These are phyloP conservation scores for Drosophila lacteicornis DNA, from an alignment of 1,140 invertebrate species.

Conservation along the genomic window DNA sequence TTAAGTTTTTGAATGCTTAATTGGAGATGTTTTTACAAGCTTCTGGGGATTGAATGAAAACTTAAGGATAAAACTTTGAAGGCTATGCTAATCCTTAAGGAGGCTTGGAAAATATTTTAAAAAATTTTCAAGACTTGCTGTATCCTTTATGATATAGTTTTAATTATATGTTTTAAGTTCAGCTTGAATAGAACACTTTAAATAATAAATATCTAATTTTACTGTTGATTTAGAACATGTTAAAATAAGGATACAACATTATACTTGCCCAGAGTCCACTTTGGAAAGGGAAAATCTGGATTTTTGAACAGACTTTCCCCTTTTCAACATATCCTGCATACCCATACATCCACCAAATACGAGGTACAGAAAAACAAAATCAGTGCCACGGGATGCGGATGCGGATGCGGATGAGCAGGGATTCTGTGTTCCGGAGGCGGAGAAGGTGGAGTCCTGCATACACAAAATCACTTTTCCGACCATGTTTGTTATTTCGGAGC, in stretches of 20 bases:
- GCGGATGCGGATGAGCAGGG: slow-evolving; percentile 2
- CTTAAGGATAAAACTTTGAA: background rate
- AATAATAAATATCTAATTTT: too few relatives aligned
- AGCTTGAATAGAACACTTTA: too few relatives aligned
- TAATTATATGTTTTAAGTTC: too few relatives aligned
- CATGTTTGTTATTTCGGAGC: slow-evolving; percentile 42
- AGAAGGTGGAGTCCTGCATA: slow-evolving; percentile 18
- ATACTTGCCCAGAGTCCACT: too few relatives aligned
- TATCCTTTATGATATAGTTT: too few relatives aligned
- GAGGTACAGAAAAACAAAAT: slow-evolving; percentile 7
- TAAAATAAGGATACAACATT: background rate
- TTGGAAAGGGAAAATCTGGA: too few relatives aligned
- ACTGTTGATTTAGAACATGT: too few relatives aligned
- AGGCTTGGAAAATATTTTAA: background rate
- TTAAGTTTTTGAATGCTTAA: background rate
- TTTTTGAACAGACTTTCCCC: too few relatives aligned
- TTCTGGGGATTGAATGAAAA: background rate
- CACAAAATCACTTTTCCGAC: slow-evolving; percentile 60
- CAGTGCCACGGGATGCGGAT: slow-evolving; percentile 16
- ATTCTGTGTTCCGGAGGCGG: background rate
- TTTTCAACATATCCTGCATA: background rate
- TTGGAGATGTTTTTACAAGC: background rate
- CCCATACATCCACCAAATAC: background rate
- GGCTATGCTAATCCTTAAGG: background rate
- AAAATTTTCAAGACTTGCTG: too few relatives aligned